phyloP scores from a whole-genome alignment of 2,888 invertebrate genomes.

The Drosophila setosimentum region DNA sequence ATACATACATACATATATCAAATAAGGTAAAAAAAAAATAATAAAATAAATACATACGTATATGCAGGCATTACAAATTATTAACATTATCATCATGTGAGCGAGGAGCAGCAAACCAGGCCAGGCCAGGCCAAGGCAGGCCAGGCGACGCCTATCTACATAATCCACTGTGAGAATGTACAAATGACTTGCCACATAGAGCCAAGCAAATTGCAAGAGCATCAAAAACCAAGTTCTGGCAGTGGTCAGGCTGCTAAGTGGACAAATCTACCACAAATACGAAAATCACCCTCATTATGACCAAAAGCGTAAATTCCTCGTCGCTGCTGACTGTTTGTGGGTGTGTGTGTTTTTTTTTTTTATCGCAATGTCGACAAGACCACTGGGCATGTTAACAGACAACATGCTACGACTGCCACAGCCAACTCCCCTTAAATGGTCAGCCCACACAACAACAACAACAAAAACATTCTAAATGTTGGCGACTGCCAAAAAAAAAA shows the following conservation, averaged over 20 bases:
- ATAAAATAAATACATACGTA: not conserved
- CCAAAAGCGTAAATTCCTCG: slow-evolving; percentile 69
- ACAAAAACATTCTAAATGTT: slow-evolving; percentile 12
- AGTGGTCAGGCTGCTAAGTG: slow-evolving; percentile 81
- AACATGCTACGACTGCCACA: slow-evolving; percentile 54
- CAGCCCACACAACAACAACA: slow-evolving; percentile 42
- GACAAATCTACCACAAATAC: slow-evolving; percentile 84
- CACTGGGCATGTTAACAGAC: slow-evolving; percentile 79
- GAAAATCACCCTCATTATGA: slow-evolving; percentile 84
- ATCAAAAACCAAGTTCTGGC: slow-evolving; percentile 47
- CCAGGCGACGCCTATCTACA: slow-evolving; percentile 30
- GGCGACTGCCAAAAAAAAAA: slow-evolving; percentile 38
- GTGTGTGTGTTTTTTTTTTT: slow-evolving; percentile 40
- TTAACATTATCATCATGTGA: slow-evolving; percentile 78
- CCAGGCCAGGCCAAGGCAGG: slow-evolving; percentile 4
- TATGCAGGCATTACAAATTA: slow-evolving; percentile 76
- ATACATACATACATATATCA: slow-evolving; percentile 41
- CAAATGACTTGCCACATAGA: slow-evolving; percentile 75
- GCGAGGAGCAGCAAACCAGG: slow-evolving; percentile 9
- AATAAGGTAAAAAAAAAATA: slow-evolving; percentile 22
- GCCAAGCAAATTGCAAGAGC: slow-evolving; percentile 65
- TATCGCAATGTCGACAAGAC: slow-evolving; percentile 79
- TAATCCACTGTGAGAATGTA: slow-evolving; percentile 78
- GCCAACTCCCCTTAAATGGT: slow-evolving; percentile 55
- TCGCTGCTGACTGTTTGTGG: slow-evolving; percentile 8